These are phyloP conservation scores for Cephalopholis sonnerati DNA, from an alignment of 2,113 vertebrate genomes.

Conservation along the genomic window DNA sequence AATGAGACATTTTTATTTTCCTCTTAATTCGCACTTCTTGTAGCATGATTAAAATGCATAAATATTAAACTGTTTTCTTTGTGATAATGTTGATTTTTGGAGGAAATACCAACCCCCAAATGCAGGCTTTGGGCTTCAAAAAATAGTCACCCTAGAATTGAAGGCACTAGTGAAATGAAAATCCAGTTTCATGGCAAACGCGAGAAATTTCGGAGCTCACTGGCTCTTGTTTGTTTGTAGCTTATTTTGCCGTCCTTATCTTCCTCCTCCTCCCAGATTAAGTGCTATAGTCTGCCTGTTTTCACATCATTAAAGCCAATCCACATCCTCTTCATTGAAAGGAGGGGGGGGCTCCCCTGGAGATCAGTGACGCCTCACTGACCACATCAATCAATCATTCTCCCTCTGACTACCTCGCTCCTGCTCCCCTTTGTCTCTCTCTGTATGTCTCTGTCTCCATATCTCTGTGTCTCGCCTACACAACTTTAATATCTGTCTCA, in stretches of 20 bases:
- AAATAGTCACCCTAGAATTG: background rate
- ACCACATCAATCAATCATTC: conserved; percentile 86
- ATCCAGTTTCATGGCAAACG: background rate
- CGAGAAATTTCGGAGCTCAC: conserved; percentile 17
- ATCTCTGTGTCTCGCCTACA: conserved; percentile 70
- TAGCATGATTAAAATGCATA: background rate
- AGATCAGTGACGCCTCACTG: conserved; percentile 85
- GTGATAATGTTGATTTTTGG: background rate
- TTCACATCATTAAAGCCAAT: conserved; percentile 70
- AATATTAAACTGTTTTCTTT: background rate
- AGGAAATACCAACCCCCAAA: background rate
- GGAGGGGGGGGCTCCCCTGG: conserved; percentile 65
- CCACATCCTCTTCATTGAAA: conserved; percentile 66
- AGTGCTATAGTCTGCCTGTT: conserved; percentile 57
- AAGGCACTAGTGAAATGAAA: background rate
- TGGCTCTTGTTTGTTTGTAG: conserved; percentile 46
- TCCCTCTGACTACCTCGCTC: conserved; percentile 72
- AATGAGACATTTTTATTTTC: background rate
- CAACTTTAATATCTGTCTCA: conserved; percentile 73
- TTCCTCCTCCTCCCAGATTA: conserved; percentile 66
- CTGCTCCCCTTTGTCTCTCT: conserved; percentile 78
- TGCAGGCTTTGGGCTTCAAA: background rate
- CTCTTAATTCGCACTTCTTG: background rate
- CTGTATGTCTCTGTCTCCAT: conserved; percentile 79
- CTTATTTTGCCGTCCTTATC: conserved; percentile 53